A percentile compares a stretch with the other conserved stretches of the same genome.
Conservation (phyloP, 2,113 vertebrate species). For the Crotalus horridus region DNA sequence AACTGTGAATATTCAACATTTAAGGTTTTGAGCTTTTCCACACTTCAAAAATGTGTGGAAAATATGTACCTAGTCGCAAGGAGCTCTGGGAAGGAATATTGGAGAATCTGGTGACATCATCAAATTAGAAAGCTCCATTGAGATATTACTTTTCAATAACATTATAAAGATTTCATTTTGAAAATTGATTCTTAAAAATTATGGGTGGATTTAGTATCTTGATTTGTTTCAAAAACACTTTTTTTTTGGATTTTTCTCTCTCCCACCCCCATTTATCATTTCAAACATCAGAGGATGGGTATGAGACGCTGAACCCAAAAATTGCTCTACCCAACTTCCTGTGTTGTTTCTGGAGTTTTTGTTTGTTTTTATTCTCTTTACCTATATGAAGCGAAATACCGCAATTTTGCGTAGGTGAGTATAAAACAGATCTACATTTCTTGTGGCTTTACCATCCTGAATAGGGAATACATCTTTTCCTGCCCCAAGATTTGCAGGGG, state of each 20-base stretch:
- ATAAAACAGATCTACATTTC: background rate
- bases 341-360: background rate
- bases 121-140: background rate
- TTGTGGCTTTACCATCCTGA: conserved; percentile 21
- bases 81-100: too few species aligned
- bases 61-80: background rate
- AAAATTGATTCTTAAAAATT: background rate
- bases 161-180: too few species aligned
- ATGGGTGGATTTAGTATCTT: background rate
- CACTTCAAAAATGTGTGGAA: background rate
- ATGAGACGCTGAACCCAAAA: conserved; percentile 23
- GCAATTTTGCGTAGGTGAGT: conserved; percentile 6
- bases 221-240: background rate
- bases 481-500: background rate
- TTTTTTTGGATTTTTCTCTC: background rate
- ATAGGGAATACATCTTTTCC: conserved; percentile 15
- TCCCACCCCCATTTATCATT: background rate
- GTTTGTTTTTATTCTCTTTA: conserved; percentile 21
- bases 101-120: background rate
- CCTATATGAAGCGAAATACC: conserved; percentile 15
- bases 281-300: background rate
- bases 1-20: background rate
- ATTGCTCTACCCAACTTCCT: conserved; percentile 27
- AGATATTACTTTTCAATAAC: background rate
- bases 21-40: background rate